These are phyloP conservation scores for Corythoichthys haematopterus DNA, from an alignment of 2,113 vertebrate genomes.

Conservation along the genomic window DNA sequence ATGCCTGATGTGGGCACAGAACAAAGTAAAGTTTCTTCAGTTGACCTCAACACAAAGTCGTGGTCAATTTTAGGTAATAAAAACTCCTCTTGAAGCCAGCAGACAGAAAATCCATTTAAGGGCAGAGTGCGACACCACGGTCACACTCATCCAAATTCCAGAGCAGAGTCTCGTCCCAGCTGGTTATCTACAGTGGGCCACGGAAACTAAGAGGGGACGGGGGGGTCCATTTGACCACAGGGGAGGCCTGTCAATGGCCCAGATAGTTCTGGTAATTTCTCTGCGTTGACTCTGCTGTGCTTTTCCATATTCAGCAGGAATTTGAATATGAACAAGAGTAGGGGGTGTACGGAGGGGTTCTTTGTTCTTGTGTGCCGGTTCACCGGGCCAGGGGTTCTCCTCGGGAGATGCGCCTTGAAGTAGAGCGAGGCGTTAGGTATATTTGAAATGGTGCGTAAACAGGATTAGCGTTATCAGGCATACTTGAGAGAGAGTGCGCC, in stretches of 20 bases:
- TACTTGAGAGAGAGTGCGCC: constrained; percentile 43
- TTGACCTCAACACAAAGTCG: constrained; percentile 1
- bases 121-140: constrained; percentile 22
- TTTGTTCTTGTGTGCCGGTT: constrained; percentile 52
- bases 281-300: constrained; percentile 37
- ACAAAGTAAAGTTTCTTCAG: constrained; percentile 3
- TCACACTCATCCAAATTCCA: constrained; percentile 30
- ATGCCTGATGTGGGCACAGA: not conserved
- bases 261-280: constrained; percentile 78
- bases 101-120: constrained; percentile 24
- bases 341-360: constrained; percentile 27
- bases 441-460: constrained; percentile 63
- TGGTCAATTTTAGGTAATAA: constrained; percentile 3
- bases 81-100: constrained; percentile 2
- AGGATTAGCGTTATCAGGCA: constrained; percentile 70
- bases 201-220: constrained; percentile 16
- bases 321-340: constrained; percentile 43
- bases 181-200: constrained; percentile 52
- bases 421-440: constrained; percentile 50
- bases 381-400: constrained; percentile 35
- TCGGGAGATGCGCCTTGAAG: constrained; percentile 53
- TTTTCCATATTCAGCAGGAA: constrained; percentile 72
- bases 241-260: constrained; percentile 73
- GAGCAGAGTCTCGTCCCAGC: constrained; percentile 46
- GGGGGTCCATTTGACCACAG: constrained; percentile 62